Evolutionary conservation across 2,888 invertebrate genomes (phyloP), one percentile per base, ranked within the genome.

Genomic region (Parnassius mnemosyne): DNA sequence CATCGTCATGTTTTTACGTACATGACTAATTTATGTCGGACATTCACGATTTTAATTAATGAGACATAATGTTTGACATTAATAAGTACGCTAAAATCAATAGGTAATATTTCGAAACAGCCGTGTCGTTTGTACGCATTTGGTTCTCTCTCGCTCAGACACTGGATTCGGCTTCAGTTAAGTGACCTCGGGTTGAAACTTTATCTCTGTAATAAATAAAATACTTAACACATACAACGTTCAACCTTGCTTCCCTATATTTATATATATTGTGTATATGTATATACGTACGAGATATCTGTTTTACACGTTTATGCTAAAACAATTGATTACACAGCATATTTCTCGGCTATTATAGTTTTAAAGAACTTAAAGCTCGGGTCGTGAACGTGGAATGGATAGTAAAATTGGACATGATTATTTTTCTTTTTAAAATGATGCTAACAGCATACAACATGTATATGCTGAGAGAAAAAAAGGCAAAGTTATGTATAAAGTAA

Each of bases 11-110:
- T 60, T 51, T 60, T 56, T 51, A 41, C 43, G 52, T 52, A 61
- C 47, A 53, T 57, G 57, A 57, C 57, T 61, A 61, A 57, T 57
- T 61, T 57, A 61, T 61, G 49, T 49, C 57, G 49, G 57, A 57
- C 61, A 49, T 57, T 61, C 61, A 53, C 47, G 47, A 57, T 61
- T 61, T 42, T 57, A 62, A 62, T 62, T 57, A 62, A 62, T 58
- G 62, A 57, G 61, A 61, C 61, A 57, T 62, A 54, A 58, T 62
- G 57, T 53, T 50, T 57, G 56, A 53, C 61, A 50, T 53, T 57
- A 57, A 61, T 61, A 61, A 51, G 57, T 61, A 61, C 56, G 61
- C 57, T 57, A 57, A 61, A 61, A 57, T 57, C 57, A 57, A 57
- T 57, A 57, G 52, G 53, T 61, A 61, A 61, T 61, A 61, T 57